Conservation (phyloP, 2,888 invertebrate species). For the Thysanoteuthis rhombus region DNA sequence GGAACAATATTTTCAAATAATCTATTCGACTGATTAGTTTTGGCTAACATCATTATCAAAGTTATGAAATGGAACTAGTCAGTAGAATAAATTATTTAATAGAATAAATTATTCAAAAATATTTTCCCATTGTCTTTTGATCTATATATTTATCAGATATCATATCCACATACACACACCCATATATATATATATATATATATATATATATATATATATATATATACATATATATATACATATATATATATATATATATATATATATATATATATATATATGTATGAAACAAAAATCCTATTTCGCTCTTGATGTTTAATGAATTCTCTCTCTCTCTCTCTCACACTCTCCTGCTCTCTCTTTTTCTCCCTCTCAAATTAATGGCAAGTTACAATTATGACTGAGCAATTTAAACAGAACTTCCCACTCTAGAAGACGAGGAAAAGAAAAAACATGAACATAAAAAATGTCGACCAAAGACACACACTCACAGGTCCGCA, state of each 20-base stretch:
- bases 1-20: too few relatives aligned
- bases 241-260: not conserved
- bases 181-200: not conserved
- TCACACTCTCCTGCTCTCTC: not conserved
- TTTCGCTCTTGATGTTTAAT: not conserved
- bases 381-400: not conserved
- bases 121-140: too few relatives aligned
- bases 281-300: not conserved
- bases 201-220: not conserved
- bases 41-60: too few relatives aligned
- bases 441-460: not conserved
- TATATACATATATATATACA: not conserved
- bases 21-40: too few relatives aligned
- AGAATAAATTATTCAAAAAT: too few relatives aligned
- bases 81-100: too few relatives aligned
- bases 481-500: not conserved
- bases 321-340: too few relatives aligned
- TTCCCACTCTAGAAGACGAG: too few relatives aligned
- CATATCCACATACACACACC: too few relatives aligned
- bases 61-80: too few relatives aligned
- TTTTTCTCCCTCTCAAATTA: constrained; percentile 12
- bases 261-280: not conserved
- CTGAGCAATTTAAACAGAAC: not conserved
- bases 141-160: too few relatives aligned
- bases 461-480: not conserved